Conservation (phyloP, 2,113 vertebrate genomes). For the Solea solea region DNA sequence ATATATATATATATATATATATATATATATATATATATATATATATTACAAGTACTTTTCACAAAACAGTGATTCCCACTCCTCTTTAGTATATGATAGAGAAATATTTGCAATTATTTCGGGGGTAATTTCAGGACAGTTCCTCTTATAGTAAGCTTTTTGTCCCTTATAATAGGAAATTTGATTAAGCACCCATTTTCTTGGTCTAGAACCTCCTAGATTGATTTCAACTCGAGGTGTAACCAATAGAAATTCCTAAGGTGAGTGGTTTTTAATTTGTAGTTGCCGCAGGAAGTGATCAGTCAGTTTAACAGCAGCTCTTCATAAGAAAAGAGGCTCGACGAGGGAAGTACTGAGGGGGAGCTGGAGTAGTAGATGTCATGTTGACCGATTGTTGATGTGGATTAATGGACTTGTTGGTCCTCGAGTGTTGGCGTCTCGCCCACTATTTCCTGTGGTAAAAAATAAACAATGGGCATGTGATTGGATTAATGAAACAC, state of each 20-base stretch:
- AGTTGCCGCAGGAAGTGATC: constrained; percentile 18
- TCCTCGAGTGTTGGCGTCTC: constrained; percentile 1
- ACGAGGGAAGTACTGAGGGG: constrained; percentile 6
- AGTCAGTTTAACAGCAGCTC: constrained; percentile 13
- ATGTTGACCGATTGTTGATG: constrained; percentile 28
- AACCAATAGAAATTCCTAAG: constrained; percentile 8
- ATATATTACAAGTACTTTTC: too few species aligned
- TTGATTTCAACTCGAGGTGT: constrained; percentile 7
- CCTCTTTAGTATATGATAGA: neutral
- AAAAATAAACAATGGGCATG: constrained; percentile 18
- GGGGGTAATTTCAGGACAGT: constrained; percentile 19
- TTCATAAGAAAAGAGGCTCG: neutral
- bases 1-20: too few species aligned
- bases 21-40: too few species aligned
- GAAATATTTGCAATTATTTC: neutral
- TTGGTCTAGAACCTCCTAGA: constrained; percentile 37
- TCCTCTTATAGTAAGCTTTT: neutral
- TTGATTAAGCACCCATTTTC: constrained; percentile 43
- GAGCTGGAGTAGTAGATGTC: constrained; percentile 6
- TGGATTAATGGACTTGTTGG: constrained; percentile 32
- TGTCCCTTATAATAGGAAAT: constrained; percentile 23
- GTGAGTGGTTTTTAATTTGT: constrained; percentile 21
- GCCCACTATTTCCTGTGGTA: constrained; percentile 15
- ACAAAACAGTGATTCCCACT: too few species aligned
- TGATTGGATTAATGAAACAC: constrained; percentile 57